Conservation (phyloP, 2,113 vertebrate species). For the Psittacula cyanocephala region DNA sequence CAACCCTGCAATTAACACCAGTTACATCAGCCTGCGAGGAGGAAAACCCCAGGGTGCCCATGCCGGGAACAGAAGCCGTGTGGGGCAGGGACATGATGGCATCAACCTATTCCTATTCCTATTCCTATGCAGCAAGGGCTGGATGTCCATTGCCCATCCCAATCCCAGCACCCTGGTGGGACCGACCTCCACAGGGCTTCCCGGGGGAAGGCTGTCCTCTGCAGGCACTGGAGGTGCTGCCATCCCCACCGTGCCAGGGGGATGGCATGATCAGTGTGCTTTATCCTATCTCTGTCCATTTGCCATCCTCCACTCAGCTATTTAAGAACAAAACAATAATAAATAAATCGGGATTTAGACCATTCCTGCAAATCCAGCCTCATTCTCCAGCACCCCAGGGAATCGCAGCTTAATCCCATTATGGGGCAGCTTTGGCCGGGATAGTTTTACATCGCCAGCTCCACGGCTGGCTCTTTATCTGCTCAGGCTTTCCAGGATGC, state of each 20-base stretch:
- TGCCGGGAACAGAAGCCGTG: accelerated
- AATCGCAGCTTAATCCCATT: background rate
- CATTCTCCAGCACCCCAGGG: background rate
- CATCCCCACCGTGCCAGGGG: accelerated
- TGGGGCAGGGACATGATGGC: background rate
- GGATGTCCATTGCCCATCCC: background rate
- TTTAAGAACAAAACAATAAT: background rate
- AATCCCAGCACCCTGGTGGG: background rate
- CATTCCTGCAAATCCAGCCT: background rate
- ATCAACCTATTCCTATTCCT: background rate
- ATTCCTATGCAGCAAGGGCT: accelerated
- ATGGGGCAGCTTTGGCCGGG: background rate
- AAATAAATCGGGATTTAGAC: background rate
- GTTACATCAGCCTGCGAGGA: background rate
- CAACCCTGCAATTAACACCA: constrained; percentile 23
- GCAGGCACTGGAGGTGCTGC: accelerated
- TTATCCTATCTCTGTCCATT: background rate
- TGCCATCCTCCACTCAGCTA: background rate
- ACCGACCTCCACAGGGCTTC: background rate
- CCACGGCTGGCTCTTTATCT: background rate
- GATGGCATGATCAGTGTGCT: accelerated
- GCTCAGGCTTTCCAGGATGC: background rate
- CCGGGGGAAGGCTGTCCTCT: background rate
- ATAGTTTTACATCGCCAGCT: background rate
- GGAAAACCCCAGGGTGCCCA: background rate